Percentiles rank a stretch among this genome's conserved stretches.
Evolutionary conservation across 1,140 invertebrate genomes (phyloP).

Genomic region (Lithobius niger): DNA sequence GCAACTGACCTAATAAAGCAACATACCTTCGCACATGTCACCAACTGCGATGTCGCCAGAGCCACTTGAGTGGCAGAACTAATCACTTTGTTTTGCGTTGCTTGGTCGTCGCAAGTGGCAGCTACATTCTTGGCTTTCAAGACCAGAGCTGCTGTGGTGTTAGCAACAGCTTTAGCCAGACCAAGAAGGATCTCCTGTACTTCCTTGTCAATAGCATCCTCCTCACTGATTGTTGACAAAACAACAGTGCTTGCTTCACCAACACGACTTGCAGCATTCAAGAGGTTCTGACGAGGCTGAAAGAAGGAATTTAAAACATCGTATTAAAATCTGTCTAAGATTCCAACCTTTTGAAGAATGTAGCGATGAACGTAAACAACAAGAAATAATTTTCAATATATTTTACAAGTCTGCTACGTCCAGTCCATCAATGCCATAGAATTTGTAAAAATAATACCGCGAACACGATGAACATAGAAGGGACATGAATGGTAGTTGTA

Average conservation of each 20-base stretch:
- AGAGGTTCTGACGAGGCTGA: constrained; percentile 74
- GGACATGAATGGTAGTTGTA: no score
- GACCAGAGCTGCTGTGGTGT: constrained; percentile 87
- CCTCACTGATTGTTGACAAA: constrained; percentile 87
- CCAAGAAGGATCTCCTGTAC: constrained; percentile 62
- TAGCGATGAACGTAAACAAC: no score
- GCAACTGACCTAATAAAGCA: neutral
- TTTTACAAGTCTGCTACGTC: no score
- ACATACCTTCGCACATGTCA: constrained; percentile 84
- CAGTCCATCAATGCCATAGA: no score
- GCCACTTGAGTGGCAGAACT: constrained; percentile 91
- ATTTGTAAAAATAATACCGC: no score
- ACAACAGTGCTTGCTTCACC: constrained; percentile 91
- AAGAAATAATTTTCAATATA: no score
- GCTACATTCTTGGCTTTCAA: constrained; percentile 89
- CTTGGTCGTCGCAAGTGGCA: constrained; percentile 55
- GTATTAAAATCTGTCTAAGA: no score
- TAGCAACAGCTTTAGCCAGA: constrained; percentile 89
- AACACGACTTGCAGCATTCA: constrained; percentile 86
- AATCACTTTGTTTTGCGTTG: constrained; percentile 67
- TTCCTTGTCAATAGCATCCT: constrained; percentile 50
- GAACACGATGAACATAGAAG: no score
- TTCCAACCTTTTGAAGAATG: no score
- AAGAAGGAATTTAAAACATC: neutral
- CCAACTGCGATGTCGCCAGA: constrained; percentile 89